These are phyloP conservation scores for Caenorhabditis panamensis DNA, from an alignment of 2,888 invertebrate genomes.

Conservation along the genomic window DNA sequence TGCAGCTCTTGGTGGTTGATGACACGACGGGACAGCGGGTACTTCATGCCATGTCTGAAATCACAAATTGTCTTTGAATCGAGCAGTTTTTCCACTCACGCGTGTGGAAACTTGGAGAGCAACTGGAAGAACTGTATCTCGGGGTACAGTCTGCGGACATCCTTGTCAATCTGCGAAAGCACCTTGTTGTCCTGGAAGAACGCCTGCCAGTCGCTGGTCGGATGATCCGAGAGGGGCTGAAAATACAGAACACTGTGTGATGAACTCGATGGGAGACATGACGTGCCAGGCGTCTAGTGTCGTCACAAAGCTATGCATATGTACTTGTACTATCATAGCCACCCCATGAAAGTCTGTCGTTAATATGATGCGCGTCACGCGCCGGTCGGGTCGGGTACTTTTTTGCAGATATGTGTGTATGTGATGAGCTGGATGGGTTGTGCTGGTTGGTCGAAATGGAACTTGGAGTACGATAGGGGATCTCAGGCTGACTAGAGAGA, in stretches of 20 bases:
- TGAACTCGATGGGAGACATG: constrained; percentile 1
- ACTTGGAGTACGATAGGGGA: no score
- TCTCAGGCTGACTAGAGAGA: no score
- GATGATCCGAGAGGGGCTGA: constrained; percentile 95
- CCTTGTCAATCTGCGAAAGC: constrained; percentile 94
- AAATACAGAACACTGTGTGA: constrained; percentile 31
- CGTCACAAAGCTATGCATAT: constrained; percentile 43
- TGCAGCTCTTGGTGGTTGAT: constrained; percentile 57
- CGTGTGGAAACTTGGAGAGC: constrained; percentile 90
- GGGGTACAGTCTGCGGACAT: constrained; percentile 88
- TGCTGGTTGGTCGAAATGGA: no score
- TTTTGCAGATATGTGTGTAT: not conserved
- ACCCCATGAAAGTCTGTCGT: constrained; percentile 1
- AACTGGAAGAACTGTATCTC: constrained; percentile 97
- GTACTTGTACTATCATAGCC: constrained; percentile 26
- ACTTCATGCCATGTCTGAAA: constrained; percentile 65
- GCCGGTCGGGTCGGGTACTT: not conserved
- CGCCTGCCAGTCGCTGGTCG: constrained; percentile 95
- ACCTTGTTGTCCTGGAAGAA: constrained; percentile 97
- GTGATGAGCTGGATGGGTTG: not conserved
- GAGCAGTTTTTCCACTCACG: constrained; percentile 26
- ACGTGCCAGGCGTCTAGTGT: constrained; percentile 17
- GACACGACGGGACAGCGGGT: constrained; percentile 65
- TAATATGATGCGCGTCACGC: constrained; percentile 3
- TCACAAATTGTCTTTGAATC: no score